Evolutionary conservation across 2,797 vertebrate species (phyloP).

Genomic region (Chaenodraco wilsoni): DNA sequence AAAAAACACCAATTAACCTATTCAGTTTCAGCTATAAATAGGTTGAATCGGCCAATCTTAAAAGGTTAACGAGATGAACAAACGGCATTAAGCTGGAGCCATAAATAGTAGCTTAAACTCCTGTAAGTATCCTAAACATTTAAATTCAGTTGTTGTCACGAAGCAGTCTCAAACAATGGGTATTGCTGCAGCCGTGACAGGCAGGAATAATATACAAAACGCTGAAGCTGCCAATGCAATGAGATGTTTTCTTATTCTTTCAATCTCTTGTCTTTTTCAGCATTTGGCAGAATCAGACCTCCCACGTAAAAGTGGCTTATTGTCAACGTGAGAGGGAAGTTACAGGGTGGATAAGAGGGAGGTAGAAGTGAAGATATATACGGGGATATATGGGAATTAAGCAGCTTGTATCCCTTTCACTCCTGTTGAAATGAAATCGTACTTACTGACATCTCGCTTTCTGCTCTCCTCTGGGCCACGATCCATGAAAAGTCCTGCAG

Average conservation of each 20-base stretch:
- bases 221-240: constrained; percentile 29
- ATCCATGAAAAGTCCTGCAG: constrained; percentile 22
- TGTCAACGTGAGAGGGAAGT: constrained; percentile 67
- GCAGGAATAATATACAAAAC: constrained; percentile 53
- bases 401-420: constrained; percentile 45
- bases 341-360: constrained; percentile 62
- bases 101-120: background rate
- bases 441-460: constrained; percentile 29
- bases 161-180: constrained; percentile 24
- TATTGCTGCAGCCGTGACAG: constrained; percentile 23
- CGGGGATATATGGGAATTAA: constrained; percentile 60
- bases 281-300: constrained; percentile 69
- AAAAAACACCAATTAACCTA: constrained; percentile 4
- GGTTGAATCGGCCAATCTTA: background rate
- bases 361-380: constrained; percentile 66
- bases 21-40: background rate
- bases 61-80: background rate
- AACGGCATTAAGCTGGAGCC: background rate
- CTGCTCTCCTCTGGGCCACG: constrained; percentile 14
- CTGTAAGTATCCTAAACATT: background rate
- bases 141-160: constrained; percentile 20
- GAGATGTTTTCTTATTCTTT: constrained; percentile 37
- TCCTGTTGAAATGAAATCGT: constrained; percentile 58
- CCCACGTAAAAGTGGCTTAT: constrained; percentile 72
- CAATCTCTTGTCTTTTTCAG: constrained; percentile 51